Percentiles rank a stretch among this genome's conserved stretches.
Evolutionary conservation across 23 tunicate genomes (phyloP).

Genomic region (Trididemnum clinides): DNA sequence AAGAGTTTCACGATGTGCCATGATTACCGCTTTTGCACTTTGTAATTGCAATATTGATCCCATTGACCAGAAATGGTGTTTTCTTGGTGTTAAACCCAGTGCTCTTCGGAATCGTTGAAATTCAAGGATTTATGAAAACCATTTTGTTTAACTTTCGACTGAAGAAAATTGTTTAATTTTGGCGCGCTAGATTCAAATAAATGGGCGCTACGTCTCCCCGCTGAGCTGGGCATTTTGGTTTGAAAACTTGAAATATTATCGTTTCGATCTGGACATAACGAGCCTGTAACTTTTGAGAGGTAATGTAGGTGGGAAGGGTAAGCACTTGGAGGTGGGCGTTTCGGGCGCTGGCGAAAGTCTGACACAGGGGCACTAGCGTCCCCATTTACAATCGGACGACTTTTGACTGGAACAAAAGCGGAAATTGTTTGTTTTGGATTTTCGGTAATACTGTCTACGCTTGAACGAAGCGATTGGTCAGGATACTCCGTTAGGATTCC

Average conservation of each 20-base stretch:
- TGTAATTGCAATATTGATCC: no score
- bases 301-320: neutral
- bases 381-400: neutral
- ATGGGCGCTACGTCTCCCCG: no score
- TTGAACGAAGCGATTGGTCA: neutral
- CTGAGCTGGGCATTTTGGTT: no score
- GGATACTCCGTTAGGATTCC: neutral
- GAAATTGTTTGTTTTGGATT: neutral
- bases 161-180: neutral
- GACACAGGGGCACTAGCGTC: neutral
- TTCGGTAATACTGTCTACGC: neutral
- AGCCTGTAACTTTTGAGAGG: neutral
- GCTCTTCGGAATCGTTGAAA: no score
- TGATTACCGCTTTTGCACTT: no score
- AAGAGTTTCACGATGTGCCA: no score
- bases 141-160: constrained; percentile 1
- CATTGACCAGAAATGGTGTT: no score
- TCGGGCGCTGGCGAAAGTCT: neutral
- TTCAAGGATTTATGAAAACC: no score
- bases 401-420: constrained; percentile 2
- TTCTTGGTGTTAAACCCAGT: no score
- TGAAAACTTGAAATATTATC: neutral
- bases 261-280: neutral
- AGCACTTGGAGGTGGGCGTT: neutral
- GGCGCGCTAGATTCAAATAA: no score